Evolutionary conservation across 2,113 vertebrate species (phyloP), one percentile per base, ranked within the genome.

Genomic region (Larimichthys polyactis): DNA sequence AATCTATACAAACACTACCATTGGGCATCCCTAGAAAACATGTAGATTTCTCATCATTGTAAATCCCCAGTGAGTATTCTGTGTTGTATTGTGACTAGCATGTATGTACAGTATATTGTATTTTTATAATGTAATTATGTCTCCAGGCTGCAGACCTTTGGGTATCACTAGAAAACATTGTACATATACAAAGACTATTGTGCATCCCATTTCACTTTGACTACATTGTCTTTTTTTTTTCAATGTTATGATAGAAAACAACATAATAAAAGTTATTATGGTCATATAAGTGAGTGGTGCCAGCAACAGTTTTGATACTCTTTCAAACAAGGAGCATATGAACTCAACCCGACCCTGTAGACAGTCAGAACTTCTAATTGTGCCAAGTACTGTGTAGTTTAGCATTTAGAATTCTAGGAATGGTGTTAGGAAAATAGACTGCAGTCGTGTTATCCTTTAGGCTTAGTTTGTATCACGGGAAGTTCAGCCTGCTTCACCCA

Each of bases 401-500:
- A 27, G 12, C 15, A 12, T 66, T 66, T 36, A 44, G 20, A 54
- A 64, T 60, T 43, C 20, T 17, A 36, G 36, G 20, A 83, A 29
- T 19, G 12, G 11, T 51, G 32, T 57, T 22, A 48, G 24, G 2
- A 62, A 77, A 8, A 51, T n/a, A 72, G 67, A 54, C 5, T 22
- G 29, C n/a, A 17, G 40, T 40, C 5, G 17, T 24, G 11, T 44
- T 36, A 29, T 80, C 16, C 15, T 29, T n/a, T 27, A 48, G 62
- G 58, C n/a, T 70, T 10, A 2, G 40, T 80, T 59, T 64, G 44
- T 52, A 77, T 77, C 55, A 71, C 46, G 68, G 43, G 46, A 4
- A 12, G 29, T 78, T 75, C 54, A 43, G 49, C 57, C 44, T 36
- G 40, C 4, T 64, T 79, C 59, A 59, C 54, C 43, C 6, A 8